Conservation (phyloP, 2,888 invertebrate genomes). For the Chalcis sispes region DNA sequence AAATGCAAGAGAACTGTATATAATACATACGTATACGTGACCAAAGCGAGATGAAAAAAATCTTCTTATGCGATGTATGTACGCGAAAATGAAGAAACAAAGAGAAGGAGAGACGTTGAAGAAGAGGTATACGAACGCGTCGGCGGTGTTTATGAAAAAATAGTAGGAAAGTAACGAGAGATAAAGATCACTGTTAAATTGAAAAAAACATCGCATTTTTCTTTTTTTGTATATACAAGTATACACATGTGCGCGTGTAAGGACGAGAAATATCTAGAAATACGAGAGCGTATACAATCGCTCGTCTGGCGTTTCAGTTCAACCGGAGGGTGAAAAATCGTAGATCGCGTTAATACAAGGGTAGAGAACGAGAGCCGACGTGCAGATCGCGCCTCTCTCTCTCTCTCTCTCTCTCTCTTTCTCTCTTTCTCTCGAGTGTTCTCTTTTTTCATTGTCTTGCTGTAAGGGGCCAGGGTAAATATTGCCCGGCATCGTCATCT, state of each 20-base stretch:
- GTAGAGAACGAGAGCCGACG: too few relatives aligned
- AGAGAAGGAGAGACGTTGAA: not conserved
- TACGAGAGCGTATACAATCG: constrained; percentile 25
- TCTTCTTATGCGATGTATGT: constrained; percentile 24
- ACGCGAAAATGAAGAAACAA: too few relatives aligned
- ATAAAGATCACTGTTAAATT: constrained; percentile 34
- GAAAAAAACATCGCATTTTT: constrained; percentile 7
- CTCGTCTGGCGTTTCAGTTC: not conserved
- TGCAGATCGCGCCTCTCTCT: too few relatives aligned
- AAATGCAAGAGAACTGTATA: too few relatives aligned
- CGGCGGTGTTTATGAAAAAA: constrained; percentile 15
- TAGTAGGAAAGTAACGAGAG: constrained; percentile 36
- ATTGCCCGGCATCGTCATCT: constrained; percentile 35
- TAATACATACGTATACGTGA: too few relatives aligned
- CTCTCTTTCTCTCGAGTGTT: not conserved
- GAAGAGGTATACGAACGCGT: too few relatives aligned
- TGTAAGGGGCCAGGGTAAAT: constrained; percentile 40
- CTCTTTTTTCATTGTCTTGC: constrained; percentile 33
- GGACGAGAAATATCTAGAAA: constrained; percentile 6
- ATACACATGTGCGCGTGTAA: not conserved
- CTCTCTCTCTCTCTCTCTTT: too few relatives aligned
- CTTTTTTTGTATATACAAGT: not conserved
- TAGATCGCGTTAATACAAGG: too few relatives aligned
- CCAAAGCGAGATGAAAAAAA: constrained; percentile 12
- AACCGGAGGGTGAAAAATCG: too few relatives aligned